Conservation (phyloP, 2,113 vertebrate species). For the Hipposideros armiger region DNA sequence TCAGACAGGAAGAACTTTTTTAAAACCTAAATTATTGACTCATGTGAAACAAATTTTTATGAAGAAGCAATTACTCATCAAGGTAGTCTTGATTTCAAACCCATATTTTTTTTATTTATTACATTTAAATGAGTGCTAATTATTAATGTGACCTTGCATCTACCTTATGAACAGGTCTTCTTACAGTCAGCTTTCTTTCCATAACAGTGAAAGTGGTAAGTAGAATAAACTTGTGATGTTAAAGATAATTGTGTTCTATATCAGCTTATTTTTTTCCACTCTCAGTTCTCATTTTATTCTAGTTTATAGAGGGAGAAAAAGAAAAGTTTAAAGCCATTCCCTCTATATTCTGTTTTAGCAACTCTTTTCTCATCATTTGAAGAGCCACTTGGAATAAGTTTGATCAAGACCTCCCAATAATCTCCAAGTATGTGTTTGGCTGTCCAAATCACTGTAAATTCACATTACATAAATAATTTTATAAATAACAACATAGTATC, state of each 20-base stretch:
- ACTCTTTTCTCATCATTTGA: neutral
- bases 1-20: constrained; percentile 19
- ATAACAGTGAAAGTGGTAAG: neutral
- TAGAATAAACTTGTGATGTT: neutral
- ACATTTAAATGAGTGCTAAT: neutral
- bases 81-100: neutral
- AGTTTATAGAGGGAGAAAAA: neutral
- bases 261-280: neutral
- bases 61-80: neutral
- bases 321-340: neutral
- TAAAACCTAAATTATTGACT: constrained; percentile 5
- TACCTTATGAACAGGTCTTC: neutral
- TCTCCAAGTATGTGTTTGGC: neutral
- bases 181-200: neutral
- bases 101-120: neutral
- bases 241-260: neutral
- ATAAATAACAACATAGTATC: neutral
- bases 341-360: neutral
- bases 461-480: neutral
- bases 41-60: constrained; percentile 49
- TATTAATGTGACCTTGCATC: neutral
- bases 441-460: neutral
- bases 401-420: neutral
- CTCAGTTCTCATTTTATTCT: neutral
- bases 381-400: neutral